Percentiles rank a stretch among this genome's conserved stretches.
Evolutionary conservation across 2,797 vertebrate genomes (phyloP).

Genomic region (Trachurus trachurus): DNA sequence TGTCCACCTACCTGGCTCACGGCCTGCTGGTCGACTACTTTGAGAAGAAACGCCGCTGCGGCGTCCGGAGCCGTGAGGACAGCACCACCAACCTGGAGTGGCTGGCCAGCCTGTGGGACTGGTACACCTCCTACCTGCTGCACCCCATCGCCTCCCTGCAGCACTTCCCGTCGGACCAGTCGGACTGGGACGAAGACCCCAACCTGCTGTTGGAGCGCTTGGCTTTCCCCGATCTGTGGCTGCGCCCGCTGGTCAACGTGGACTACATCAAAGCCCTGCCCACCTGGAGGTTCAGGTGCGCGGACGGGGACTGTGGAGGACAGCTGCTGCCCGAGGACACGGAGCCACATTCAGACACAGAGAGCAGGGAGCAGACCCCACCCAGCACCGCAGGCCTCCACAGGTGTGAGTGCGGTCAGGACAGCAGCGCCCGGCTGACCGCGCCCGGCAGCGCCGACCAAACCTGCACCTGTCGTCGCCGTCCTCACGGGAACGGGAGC

Average conservation of each 20-base stretch:
- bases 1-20: slow-evolving; percentile 95
- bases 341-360: slow-evolving; percentile 38
- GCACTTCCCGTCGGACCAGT: slow-evolving; percentile 89
- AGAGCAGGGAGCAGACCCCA: slow-evolving; percentile 6
- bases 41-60: slow-evolving; percentile 93
- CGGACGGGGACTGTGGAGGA: slow-evolving; percentile 62
- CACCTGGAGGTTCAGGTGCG: slow-evolving; percentile 89
- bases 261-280: slow-evolving; percentile 96
- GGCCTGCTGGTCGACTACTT: slow-evolving; percentile 97
- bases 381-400: not conserved
- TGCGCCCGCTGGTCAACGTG: slow-evolving; percentile 93
- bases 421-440: not conserved
- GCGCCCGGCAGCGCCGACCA: not conserved
- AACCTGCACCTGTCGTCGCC: not conserved
- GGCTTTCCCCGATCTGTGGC: slow-evolving; percentile 97
- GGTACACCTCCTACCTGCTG: slow-evolving; percentile 97
- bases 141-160: slow-evolving; percentile 95
- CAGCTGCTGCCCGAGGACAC: slow-evolving; percentile 26
- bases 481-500: too few species aligned
- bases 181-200: slow-evolving; percentile 96
- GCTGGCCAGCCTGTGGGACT: slow-evolving; percentile 98
- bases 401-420: slow-evolving; percentile 2
- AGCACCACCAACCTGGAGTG: slow-evolving; percentile 96
- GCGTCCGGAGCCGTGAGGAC: slow-evolving; percentile 84
- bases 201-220: slow-evolving; percentile 92